Evolutionary conservation across 2,797 vertebrate genomes (phyloP).

Genomic region (Gymnodraco acuticeps): DNA sequence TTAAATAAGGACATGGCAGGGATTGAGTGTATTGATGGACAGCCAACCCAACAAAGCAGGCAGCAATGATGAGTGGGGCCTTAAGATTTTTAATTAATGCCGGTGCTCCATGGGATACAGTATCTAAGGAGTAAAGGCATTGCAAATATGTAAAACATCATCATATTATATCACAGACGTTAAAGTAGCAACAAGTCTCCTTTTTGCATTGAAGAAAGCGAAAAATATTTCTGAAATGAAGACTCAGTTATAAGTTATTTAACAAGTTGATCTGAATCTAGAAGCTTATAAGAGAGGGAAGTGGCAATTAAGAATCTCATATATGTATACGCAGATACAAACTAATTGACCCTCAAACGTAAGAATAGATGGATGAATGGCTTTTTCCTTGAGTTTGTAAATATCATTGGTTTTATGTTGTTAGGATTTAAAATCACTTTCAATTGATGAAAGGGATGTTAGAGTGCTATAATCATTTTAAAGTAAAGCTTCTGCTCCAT

Average conservation of each 20-base stretch:
- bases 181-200: background rate
- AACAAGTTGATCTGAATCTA: background rate
- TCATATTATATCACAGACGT: background rate
- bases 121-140: no score
- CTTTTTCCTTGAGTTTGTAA: conserved; percentile 1
- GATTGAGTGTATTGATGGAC: no score
- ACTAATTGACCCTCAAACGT: background rate
- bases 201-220: background rate
- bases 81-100: no score
- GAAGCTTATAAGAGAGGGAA: background rate
- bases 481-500: no score
- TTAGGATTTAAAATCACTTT: background rate
- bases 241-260: background rate
- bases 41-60: no score
- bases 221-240: background rate
- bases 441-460: background rate
- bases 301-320: background rate
- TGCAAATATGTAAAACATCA: no score
- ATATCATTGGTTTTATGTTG: background rate
- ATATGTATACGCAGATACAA: background rate
- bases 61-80: no score
- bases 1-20: no score
- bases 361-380: background rate
- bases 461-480: no score
- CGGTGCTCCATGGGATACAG: no score